Percentiles rank a stretch among this genome's conserved stretches.
These are phyloP conservation scores for Sitobion miscanthi DNA, from an alignment of 1,140 invertebrate genomes.

Conservation along the genomic window DNA sequence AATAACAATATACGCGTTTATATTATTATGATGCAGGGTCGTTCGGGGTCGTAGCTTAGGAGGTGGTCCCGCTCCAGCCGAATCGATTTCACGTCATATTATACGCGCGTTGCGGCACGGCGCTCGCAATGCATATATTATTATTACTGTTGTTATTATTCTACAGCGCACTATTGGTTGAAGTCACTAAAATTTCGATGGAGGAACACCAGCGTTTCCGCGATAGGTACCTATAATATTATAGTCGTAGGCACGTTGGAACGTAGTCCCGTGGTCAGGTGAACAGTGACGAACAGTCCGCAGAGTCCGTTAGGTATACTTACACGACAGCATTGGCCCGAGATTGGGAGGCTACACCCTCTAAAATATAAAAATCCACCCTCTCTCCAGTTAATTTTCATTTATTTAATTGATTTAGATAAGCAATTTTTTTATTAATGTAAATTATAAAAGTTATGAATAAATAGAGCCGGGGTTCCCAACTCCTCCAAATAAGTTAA, in stretches of 20 bases:
- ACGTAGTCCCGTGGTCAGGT: background rate
- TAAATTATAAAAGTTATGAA: background rate
- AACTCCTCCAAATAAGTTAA: background rate
- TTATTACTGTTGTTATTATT: background rate
- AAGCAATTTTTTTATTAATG: too few relatives aligned
- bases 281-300: too few relatives aligned
- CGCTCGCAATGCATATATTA: background rate
- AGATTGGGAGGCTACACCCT: too few relatives aligned
- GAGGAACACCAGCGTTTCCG: background rate
- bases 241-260: background rate
- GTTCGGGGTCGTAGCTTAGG: background rate
- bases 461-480: background rate
- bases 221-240: too few relatives aligned
- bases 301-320: too few relatives aligned
- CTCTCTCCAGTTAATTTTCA: too few relatives aligned
- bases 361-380: too few relatives aligned
- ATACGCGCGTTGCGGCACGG: background rate
- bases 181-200: background rate
- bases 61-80: background rate
- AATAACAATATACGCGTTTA: background rate
- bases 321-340: too few relatives aligned
- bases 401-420: too few relatives aligned
- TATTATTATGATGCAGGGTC: background rate
- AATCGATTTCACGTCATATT: conserved; percentile 3
- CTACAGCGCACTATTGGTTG: background rate